A percentile compares a stretch with the other conserved stretches of the same genome.
Conservation (phyloP, 2,888 invertebrate species). For the Trichogramma evanescens region DNA sequence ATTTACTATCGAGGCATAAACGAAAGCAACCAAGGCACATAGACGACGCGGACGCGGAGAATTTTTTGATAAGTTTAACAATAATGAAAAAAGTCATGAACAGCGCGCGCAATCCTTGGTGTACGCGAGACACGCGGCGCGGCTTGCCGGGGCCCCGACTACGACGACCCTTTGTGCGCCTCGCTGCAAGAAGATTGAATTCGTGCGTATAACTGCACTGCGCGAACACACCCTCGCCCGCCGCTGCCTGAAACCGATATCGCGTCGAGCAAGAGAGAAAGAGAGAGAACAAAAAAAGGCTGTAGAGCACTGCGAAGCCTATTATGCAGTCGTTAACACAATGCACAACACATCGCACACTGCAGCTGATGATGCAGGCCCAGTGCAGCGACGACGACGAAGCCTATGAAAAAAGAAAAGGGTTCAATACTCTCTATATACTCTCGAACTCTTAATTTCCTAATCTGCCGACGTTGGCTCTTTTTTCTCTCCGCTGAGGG, state of each 20-base stretch:
- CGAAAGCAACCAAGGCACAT: too few relatives aligned
- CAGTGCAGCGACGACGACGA: background rate
- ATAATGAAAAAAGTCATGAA: too few relatives aligned
- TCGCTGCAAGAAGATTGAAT: background rate
- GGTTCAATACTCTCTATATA: background rate
- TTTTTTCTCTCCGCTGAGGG: background rate
- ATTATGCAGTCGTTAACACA: too few relatives aligned
- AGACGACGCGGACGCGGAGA: too few relatives aligned
- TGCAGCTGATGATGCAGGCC: too few relatives aligned
- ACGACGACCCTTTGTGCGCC: background rate
- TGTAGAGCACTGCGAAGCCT: conserved; percentile 2
- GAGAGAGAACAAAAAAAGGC: conserved; percentile 13
- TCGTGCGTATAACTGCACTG: too few relatives aligned
- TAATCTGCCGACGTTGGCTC: conserved; percentile 14
- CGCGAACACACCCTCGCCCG: too few relatives aligned
- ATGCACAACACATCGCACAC: too few relatives aligned
- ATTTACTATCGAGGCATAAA: too few relatives aligned
- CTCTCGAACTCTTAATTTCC: conserved; percentile 23
- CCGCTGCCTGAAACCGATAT: background rate
- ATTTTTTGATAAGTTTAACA: too few relatives aligned
- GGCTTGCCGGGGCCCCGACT: background rate
- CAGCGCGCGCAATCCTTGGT: conserved; percentile 4
- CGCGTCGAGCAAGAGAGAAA: background rate
- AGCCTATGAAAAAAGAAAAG: background rate
- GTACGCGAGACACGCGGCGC: background rate